Base-by-base conservation (phyloP, 2,113 vertebrate genomes). In the Psittacus erithacus region DNA sequence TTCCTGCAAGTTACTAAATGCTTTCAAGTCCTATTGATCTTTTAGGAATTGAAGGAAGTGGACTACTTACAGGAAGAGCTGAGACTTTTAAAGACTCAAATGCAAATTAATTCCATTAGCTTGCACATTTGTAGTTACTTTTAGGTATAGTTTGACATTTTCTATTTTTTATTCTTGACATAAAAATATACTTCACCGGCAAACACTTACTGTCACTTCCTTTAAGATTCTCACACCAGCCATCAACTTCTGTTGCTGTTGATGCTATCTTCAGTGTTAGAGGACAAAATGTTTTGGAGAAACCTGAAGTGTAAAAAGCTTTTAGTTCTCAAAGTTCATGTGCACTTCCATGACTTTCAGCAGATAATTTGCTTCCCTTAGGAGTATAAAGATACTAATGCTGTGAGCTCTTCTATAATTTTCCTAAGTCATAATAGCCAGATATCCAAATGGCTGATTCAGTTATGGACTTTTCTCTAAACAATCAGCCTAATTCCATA, bases 171-270 rank as follows among this genome's bases (percentile, higher is more conserved):
- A 7, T 84, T 91, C 62, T 59, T 93, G 41, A 82, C 80, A 82
- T 75, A 90, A 92, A 96, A 86, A 90, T 69, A 57, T 38, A 69
- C 69, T 86, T 81, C 69, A 86, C 83, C 76, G 77, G 77, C 91
- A 82, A 92, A 82, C 77, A 87, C 91, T 77, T 94, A 47, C 74
- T 86, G 63, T 93, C 86, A 50, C 70, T 95, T 95, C 91, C 88
- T 46, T 82, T 73, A 46, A 38, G 88, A 93, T 93, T 97, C 89
- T 93, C 91, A 91, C 88, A 89, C 77, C 83, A 96, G 59, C 59
- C 70, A 88, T 79, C 86, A 94, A 4, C 57, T 86, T 41, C 76
- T 83, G 64, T 88, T 85, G 57, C 65, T 91, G 77, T 92, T 78
- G 76, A 65, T 77, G 13, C 74, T 64, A 46, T 49, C 52, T 55